Evolutionary conservation across 2,113 vertebrate genomes (phyloP), one percentile per base, ranked within the genome.

Genomic region (Amblyornis subalaris): DNA sequence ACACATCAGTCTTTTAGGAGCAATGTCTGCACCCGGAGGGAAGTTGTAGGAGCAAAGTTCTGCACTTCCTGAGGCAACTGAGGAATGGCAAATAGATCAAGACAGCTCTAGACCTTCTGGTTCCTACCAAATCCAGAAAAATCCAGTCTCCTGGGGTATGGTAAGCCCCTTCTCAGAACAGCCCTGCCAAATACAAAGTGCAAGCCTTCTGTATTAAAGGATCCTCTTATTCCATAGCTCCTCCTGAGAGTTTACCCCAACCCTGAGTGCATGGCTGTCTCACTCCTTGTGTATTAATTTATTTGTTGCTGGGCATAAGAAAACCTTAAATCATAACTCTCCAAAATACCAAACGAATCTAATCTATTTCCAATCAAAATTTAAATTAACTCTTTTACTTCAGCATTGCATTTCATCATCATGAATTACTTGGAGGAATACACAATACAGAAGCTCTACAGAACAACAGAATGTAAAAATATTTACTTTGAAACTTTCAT

Each of bases 311-410:
- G 50, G 19, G 64, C 92, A 85, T 64, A 95, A 93, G 88, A 78
- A 92, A 90, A 93, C 22, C 64, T 79, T 65, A 86, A 93, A 78
- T 53, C 72, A 86, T 62, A 80, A 72, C 62, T 35, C 57, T 61
- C 35, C 36, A n/a, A 62, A 77, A 85, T 61, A 93, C 51, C 60
- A 84, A 85, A 88, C 65, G 6, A 77, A 74, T 29, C 12, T 58
- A 53, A 74, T 71, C 53, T 42, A 33, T 74, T 78, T 45, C 51
- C 66, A 85, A 50, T 55, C 22, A 40, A 19, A 69, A 81, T 24
- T 94, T 94, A 89, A 83, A 85, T 93, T 77, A 85, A 57, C 66
- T 62, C 15, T 79, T 78, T 88, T 77, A 79, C 77, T 92, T 88
- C 83, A 86, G 67, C 55, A 77, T 58, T 83, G 70, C 91, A 48